Percentiles rank a stretch among this genome's conserved stretches.
These are phyloP conservation scores for Falco biarmicus DNA, from an alignment of 2,797 vertebrate species.

Conservation along the genomic window DNA sequence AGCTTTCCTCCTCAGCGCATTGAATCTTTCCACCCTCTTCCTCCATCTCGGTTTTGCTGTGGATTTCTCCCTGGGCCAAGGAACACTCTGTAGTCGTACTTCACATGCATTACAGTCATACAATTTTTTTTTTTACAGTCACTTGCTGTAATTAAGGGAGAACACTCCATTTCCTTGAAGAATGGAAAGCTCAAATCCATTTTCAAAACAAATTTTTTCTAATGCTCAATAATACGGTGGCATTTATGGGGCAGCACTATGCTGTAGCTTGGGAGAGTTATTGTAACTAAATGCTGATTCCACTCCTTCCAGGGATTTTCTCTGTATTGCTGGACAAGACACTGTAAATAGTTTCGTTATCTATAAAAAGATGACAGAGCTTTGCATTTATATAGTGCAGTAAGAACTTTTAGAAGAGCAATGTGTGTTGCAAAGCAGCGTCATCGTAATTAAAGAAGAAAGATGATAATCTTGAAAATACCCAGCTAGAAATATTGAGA, in stretches of 20 bases:
- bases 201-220: neutral
- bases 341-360: neutral
- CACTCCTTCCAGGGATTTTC: neutral
- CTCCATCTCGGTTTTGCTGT: neutral
- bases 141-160: neutral
- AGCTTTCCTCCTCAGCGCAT: neutral
- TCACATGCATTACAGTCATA: neutral
- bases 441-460: conserved; percentile 24
- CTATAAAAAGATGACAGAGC: neutral
- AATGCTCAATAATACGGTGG: accelerated
- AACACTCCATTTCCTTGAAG: neutral
- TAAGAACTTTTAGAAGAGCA: neutral
- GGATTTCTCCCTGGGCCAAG: neutral
- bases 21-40: neutral
- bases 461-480: conserved; percentile 27
- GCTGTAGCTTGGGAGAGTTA: neutral
- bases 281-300: neutral
- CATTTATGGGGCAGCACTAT: neutral
- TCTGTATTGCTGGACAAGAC: neutral
- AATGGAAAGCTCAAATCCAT: neutral
- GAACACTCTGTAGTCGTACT: neutral
- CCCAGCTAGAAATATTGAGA: neutral
- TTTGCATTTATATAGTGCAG: neutral
- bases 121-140: neutral
- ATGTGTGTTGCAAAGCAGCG: neutral